Evolutionary conservation across 2,113 vertebrate genomes (phyloP), one percentile per base, ranked within the genome.

Genomic region (Tachysurus fulvidraco): DNA sequence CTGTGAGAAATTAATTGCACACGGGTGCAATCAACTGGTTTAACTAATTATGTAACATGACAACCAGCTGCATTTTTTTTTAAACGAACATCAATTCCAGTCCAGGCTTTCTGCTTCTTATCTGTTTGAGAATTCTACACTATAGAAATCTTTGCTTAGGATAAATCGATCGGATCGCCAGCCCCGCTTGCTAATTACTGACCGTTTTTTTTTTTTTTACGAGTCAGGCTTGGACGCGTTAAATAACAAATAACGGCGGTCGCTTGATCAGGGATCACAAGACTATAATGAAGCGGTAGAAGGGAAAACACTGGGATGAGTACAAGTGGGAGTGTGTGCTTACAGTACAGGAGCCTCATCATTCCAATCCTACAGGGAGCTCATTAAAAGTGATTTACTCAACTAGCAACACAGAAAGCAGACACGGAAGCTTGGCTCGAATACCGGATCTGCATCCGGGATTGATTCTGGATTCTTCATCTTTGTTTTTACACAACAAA

Each of bases 351-450:
- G 78, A 41, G 41, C 17, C 60, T 30, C 86, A 90, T 88, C 81
- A 86, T 55, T 78, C 25, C 84, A 67, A 54, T 64, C 86, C 94
- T 93, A 93, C 78, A 76, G 93, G 93, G 93, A 94, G 80, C 93
- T 95, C 91, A 95, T 95, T 94, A 95, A 83, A 88, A 85, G 54
- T 65, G 87, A 91, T 86, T 87, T 81, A 81, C 86, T 73, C 46
- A 28, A 81, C 65, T 62, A 90, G 83, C 83, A 84, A 87, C 84
- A 57, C 11, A 62, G 44, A 83, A 81, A 87, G 73, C 52, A 25
- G 46, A 65, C 16, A 81, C 5, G 16, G 30, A 81, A 21, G 21
- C 78, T 60, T 60, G 78, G 55, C 21, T 60, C 60, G 30, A 81
- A 4, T 36, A 36, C 30, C 59, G 11, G 44, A 44, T 41, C 30